Base-by-base conservation (phyloP, 30 jellyfish, hydroid and myxozoan genomes). In the Hydractinia symbiolongicarpus region DNA sequence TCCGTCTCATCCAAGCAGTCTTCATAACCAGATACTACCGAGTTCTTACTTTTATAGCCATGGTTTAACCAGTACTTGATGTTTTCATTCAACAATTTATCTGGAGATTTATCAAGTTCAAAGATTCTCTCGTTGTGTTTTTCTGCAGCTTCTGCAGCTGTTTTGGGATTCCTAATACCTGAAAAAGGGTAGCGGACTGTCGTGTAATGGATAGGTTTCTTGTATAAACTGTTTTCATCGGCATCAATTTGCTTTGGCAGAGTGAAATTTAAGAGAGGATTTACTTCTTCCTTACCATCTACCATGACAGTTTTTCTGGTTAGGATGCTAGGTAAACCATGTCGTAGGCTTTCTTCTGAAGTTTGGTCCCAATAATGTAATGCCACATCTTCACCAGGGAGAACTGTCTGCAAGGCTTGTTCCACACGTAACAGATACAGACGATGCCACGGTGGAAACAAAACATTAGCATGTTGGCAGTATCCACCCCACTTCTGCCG, bases 361-460 rank as follows among this genome's bases (percentile, higher is more conserved):
- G 89, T 81, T 53, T 81, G 84, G 55, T 81, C 89, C 89, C 89
- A 81, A 30, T 81, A 81, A 20, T 78, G 89, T 21, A 81, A 19
- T 13, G 76, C 40, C 10, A 81, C 84, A 64, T 64, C 74, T 30
- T 30, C 44, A 30, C 44, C 44, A 50, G 86, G 86, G 55, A 49
- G 53, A 5, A 79, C 87, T 5, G 87, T 79, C 55, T 52, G 66
- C 69, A 79, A 54, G 9, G 87, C 87, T 61, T 79, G 67, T 50
- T 79, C 87, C 8, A 79, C 81, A 6, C 82, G 69, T 9, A 14
- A 52, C 8, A 61, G 40, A 61, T 81, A 81, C 53, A 53, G 54
- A 5, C 89, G 83, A 81, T 81, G 89, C 89, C 89, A 81, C 7
- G 76, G 13, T n/a, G 84, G 89, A 21, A 81, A 81, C 13, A 81